Percentiles rank a stretch among this genome's conserved stretches.
Evolutionary conservation across 2,113 vertebrate genomes (phyloP).

Genomic region (Seriola rivoliana): DNA sequence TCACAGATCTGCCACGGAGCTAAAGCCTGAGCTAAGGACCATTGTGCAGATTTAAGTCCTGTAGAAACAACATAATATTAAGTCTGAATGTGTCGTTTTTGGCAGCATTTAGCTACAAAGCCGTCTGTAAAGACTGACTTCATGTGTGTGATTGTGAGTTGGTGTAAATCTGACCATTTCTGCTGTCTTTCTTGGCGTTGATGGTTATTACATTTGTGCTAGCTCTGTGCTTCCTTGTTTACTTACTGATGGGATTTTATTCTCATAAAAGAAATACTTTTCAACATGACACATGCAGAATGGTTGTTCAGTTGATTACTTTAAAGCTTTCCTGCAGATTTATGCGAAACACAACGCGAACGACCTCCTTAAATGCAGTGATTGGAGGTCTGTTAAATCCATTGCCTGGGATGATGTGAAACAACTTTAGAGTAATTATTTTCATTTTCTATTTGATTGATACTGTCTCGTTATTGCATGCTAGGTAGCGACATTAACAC

Average conservation of each 20-base stretch:
- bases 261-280: background rate
- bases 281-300: background rate
- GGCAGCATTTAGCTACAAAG: background rate
- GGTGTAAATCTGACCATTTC: background rate
- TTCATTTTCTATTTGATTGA: constrained; percentile 1
- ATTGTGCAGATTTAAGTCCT: background rate
- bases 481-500: background rate
- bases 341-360: background rate
- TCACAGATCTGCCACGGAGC: background rate
- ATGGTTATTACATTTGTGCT: background rate
- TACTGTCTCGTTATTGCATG: background rate
- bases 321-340: background rate
- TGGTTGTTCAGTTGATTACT: background rate
- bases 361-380: background rate
- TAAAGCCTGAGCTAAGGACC: background rate
- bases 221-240: background rate
- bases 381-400: background rate
- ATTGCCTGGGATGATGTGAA: background rate
- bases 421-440: background rate
- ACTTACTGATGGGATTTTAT: background rate
- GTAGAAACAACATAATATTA: background rate
- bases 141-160: background rate
- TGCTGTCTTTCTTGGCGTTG: background rate
- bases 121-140: background rate
- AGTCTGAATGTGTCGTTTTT: background rate